phyloP scores from a whole-genome alignment of 2,113 vertebrate species.

The Eurystomus gularis region DNA sequence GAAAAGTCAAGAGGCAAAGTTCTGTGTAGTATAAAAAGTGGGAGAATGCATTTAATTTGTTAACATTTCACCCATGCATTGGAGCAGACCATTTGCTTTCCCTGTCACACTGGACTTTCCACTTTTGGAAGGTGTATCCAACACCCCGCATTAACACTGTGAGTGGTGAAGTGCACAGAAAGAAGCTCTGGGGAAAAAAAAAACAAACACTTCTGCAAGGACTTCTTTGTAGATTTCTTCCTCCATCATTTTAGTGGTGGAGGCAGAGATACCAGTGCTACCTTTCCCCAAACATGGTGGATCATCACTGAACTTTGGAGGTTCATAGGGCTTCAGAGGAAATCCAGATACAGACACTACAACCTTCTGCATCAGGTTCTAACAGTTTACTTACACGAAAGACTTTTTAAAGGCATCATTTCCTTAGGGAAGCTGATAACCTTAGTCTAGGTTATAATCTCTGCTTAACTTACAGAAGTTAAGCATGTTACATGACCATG shows the following conservation, averaged over 20 bases:
- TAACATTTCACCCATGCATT: background rate
- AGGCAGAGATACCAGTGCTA: background rate
- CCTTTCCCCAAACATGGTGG: background rate
- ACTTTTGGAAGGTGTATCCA: background rate
- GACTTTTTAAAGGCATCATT: background rate
- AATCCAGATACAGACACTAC: background rate
- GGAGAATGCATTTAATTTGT: background rate
- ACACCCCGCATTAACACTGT: background rate
- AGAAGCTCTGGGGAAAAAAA: background rate
- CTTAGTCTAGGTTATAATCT: background rate
- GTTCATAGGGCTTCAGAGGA: background rate
- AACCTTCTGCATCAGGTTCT: background rate
- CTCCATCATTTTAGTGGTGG: background rate
- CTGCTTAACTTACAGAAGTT: background rate
- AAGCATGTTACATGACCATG: background rate
- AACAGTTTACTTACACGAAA: background rate
- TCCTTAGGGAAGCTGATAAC: background rate
- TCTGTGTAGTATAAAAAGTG: background rate
- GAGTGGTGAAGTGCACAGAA: background rate
- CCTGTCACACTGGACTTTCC: background rate
- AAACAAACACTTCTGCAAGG: rapidly evolving
- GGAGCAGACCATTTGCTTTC: background rate
- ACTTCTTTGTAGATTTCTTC: background rate
- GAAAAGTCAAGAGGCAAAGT: background rate
- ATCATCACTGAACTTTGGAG: background rate